These are phyloP conservation scores for Dynastes hyllus DNA, from an alignment of 2,888 invertebrate species.

Conservation along the genomic window DNA sequence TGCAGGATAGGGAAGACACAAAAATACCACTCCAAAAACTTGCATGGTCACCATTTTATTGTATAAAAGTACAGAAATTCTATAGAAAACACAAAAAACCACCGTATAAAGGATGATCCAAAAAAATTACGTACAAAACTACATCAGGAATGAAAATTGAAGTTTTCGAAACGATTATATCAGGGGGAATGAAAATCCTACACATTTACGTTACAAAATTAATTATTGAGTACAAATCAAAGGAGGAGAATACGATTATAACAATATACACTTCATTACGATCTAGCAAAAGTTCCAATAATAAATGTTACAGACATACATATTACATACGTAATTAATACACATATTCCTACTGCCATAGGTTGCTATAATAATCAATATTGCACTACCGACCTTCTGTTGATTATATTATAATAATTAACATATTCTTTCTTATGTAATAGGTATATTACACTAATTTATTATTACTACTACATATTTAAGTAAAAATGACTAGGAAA, in stretches of 20 bases:
- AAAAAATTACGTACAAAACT: slow-evolving; percentile 56
- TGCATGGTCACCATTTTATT: slow-evolving; percentile 54
- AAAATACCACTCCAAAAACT: slow-evolving; percentile 11
- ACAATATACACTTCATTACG: slow-evolving; percentile 22
- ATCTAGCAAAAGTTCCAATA: slow-evolving; percentile 27
- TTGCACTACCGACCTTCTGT: slow-evolving; percentile 65
- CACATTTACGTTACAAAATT: slow-evolving; percentile 30
- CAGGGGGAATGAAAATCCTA: slow-evolving; percentile 61
- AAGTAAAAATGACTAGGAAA: slow-evolving; percentile 65
- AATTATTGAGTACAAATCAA: slow-evolving; percentile 14
- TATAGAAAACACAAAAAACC: slow-evolving; percentile 60
- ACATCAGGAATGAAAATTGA: slow-evolving; percentile 61
- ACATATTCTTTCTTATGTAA: neutral
- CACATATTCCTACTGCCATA: neutral
- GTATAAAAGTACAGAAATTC: slow-evolving; percentile 66
- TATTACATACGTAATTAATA: slow-evolving; percentile 16
- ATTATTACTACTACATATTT: slow-evolving; percentile 53
- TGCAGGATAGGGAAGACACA: neutral
- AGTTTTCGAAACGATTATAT: slow-evolving; percentile 54
- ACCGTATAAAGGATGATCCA: slow-evolving; percentile 56
- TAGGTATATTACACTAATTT: slow-evolving; percentile 7
- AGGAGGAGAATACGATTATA: slow-evolving; percentile 20
- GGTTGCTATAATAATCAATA: slow-evolving; percentile 53
- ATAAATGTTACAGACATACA: slow-evolving; percentile 32
- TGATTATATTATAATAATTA: slow-evolving; percentile 30